These are phyloP conservation scores for Archips xylosteana DNA, from an alignment of 2,888 invertebrate species.

Conservation along the genomic window DNA sequence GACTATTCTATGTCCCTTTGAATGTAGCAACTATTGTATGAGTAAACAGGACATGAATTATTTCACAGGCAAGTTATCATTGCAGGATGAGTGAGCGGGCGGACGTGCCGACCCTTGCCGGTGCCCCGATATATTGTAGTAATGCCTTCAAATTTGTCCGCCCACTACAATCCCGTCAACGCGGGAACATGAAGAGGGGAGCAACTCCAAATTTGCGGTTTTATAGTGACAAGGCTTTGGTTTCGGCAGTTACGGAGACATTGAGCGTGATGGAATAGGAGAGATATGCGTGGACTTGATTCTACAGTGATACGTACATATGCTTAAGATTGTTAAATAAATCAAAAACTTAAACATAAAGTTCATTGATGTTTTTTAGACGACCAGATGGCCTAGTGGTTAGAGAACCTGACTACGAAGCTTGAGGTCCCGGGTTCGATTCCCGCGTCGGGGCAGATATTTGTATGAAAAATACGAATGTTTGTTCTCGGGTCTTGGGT, in stretches of 20 bases:
- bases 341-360: too few relatives aligned
- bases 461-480: too few relatives aligned
- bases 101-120: slow-evolving; percentile 49
- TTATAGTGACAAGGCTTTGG: slow-evolving; percentile 16
- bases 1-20: slow-evolving; percentile 52
- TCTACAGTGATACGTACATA: background rate
- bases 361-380: too few relatives aligned
- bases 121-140: slow-evolving; percentile 63
- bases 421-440: too few relatives aligned
- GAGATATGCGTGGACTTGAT: background rate
- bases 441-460: too few relatives aligned
- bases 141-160: slow-evolving; percentile 68
- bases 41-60: slow-evolving; percentile 63
- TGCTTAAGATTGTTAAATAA: too few relatives aligned
- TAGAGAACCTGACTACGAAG: too few relatives aligned
- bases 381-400: too few relatives aligned
- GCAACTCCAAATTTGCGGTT: slow-evolving; percentile 26
- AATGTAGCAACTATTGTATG: slow-evolving; percentile 60
- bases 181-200: slow-evolving; percentile 37
- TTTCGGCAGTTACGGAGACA: background rate
- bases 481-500: too few relatives aligned
- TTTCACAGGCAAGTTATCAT: slow-evolving; percentile 57
- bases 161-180: slow-evolving; percentile 58
- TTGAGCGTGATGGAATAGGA: background rate
- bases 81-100: slow-evolving; percentile 48